Evolutionary conservation across 1,140 invertebrate genomes (phyloP).

Genomic region (Leptinotarsa texana): DNA sequence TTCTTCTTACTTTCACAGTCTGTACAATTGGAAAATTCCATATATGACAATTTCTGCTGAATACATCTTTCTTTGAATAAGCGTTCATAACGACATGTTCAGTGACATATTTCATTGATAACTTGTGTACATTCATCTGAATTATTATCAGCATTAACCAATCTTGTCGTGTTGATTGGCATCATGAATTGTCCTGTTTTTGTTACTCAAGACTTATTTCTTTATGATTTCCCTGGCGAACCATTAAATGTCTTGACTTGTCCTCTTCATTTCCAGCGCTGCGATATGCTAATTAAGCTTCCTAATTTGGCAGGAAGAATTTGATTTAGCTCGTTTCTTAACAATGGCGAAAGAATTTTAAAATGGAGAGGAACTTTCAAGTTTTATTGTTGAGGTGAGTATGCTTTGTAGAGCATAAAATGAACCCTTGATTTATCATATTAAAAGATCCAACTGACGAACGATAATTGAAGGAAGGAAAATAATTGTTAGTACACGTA

Average conservation of each 20-base stretch:
- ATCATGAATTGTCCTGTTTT: not conserved
- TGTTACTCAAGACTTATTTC: not conserved
- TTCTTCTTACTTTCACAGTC: too few species aligned
- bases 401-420: not conserved
- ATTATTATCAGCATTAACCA: not conserved
- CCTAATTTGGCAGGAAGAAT: slow-evolving; percentile 8
- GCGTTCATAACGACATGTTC: not conserved
- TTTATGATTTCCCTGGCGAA: slow-evolving; percentile 8
- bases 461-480: too few species aligned
- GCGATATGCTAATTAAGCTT: slow-evolving; percentile 7
- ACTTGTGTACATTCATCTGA: not conserved
- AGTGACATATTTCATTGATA: not conserved
- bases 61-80: not conserved
- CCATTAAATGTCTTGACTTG: not conserved
- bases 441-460: not conserved
- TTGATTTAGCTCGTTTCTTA: not conserved
- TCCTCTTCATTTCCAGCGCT: slow-evolving; percentile 10
- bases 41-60: too few species aligned
- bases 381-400: not conserved
- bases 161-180: not conserved
- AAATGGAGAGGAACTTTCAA: not conserved
- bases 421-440: not conserved
- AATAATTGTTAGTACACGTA: too few species aligned
- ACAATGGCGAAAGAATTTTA: slow-evolving; percentile 1
- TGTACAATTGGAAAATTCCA: too few species aligned